Evolutionary conservation across 2,113 vertebrate species (phyloP).

Genomic region (Bombycilla garrulus): DNA sequence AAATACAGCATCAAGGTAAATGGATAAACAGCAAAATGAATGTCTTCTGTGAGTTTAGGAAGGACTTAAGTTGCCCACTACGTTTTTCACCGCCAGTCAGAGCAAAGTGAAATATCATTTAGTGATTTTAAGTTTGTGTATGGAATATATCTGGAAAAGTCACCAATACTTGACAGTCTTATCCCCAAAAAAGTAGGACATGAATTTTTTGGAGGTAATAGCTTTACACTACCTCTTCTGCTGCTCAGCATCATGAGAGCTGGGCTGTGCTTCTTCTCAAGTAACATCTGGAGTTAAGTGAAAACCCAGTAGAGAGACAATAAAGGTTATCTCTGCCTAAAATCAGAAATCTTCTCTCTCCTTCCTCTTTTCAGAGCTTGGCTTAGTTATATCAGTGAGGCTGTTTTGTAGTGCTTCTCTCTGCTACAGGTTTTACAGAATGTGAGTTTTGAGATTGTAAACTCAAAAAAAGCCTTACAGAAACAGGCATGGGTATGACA

Average conservation of each 20-base stretch:
- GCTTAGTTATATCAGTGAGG: neutral
- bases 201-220: neutral
- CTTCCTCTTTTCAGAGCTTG: neutral
- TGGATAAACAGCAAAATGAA: neutral
- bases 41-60: neutral
- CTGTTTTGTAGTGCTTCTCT: neutral
- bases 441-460: neutral
- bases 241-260: neutral
- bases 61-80: neutral
- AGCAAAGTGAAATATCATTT: neutral
- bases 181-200: neutral
- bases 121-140: neutral
- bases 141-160: neutral
- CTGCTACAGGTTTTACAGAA: neutral
- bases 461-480: neutral
- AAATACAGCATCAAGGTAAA: neutral
- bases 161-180: neutral
- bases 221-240: neutral
- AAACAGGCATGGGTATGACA: neutral
- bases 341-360: neutral
- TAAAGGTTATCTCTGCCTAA: neutral
- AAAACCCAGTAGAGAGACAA: neutral
- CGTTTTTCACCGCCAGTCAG: neutral
- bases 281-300: neutral
- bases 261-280: neutral